phyloP scores from a whole-genome alignment of 2,113 vertebrate species.

The Scophthalmus maximus region DNA sequence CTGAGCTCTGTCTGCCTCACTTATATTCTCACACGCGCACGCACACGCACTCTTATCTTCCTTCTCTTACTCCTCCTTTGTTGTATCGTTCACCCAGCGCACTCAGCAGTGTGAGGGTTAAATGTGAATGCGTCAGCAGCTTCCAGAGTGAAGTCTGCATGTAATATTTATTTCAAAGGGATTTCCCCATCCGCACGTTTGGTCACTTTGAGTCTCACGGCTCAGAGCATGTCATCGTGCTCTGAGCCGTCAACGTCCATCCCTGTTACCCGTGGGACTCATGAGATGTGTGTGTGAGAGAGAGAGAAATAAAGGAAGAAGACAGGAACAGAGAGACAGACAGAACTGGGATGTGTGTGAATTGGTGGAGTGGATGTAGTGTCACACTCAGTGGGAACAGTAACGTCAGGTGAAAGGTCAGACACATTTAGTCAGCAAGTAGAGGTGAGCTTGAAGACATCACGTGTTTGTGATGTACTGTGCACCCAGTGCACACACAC shows the following conservation, averaged over 20 bases:
- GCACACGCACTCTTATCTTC: constrained; percentile 6
- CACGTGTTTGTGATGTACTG: background rate
- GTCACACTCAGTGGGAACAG: too few species aligned
- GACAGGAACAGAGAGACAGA: constrained; percentile 1
- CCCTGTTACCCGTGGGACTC: constrained; percentile 29
- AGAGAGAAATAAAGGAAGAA: background rate
- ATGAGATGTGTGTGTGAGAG: constrained; percentile 6
- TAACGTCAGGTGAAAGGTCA: constrained; percentile 4
- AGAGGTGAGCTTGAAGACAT: constrained; percentile 15
- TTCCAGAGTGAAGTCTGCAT: constrained; percentile 40
- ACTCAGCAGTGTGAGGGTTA: constrained; percentile 37
- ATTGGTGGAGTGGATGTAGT: too few species aligned
- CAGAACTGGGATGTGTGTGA: constrained; percentile 2
- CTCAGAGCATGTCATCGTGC: constrained; percentile 63
- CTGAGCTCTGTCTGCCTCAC: constrained; percentile 43
- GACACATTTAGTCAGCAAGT: constrained; percentile 12
- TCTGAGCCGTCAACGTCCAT: constrained; percentile 60
- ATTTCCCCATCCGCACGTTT: constrained; percentile 44
- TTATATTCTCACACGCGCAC: constrained; percentile 32
- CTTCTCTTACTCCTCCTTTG: background rate
- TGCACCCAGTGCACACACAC: constrained; percentile 13
- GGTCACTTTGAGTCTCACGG: constrained; percentile 42
- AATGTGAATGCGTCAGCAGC: constrained; percentile 11
- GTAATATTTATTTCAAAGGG: constrained; percentile 66
- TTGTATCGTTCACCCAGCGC: background rate